A percentile compares a stretch with the other conserved stretches of the same genome.
Evolutionary conservation across 2,797 vertebrate species (phyloP).

Genomic region (Alca torda): DNA sequence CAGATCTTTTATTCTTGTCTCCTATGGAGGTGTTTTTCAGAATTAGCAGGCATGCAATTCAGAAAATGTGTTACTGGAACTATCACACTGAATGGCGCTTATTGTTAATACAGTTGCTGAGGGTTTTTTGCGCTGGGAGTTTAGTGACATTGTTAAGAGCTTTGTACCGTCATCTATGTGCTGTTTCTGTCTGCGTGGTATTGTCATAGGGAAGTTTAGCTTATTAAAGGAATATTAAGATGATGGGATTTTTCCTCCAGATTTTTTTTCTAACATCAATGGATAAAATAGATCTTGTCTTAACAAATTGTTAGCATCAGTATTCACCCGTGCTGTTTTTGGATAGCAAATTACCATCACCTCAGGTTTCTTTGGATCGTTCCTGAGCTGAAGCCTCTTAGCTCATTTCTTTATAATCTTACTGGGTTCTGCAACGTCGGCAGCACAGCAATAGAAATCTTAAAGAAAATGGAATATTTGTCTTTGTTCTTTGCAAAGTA

Average conservation of each 20-base stretch:
- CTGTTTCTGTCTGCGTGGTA: not conserved
- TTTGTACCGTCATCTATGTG: not conserved
- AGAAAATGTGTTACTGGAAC: not conserved
- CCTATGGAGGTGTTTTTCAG: constrained; percentile 6
- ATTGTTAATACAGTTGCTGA: not conserved
- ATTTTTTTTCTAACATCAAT: not conserved
- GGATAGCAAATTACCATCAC: not conserved
- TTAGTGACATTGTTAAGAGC: not conserved
- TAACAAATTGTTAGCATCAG: not conserved
- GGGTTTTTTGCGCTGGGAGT: not conserved
- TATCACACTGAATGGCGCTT: not conserved
- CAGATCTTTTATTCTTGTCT: not conserved
- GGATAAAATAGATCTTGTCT: not conserved
- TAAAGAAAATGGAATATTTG: not conserved
- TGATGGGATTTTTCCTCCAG: not conserved
- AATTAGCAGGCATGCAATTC: not conserved
- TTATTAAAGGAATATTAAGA: constrained; percentile 16
- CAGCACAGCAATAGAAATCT: not conserved
- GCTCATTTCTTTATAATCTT: not conserved
- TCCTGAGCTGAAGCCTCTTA: not conserved
- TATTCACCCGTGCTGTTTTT: not conserved
- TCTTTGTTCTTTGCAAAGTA: not conserved
- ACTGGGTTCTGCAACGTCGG: not conserved
- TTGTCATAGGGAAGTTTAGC: not conserved
- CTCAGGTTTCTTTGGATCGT: not conserved